phyloP scores from a whole-genome alignment of 1,140 invertebrate genomes.

The Brachystomella parvula region DNA sequence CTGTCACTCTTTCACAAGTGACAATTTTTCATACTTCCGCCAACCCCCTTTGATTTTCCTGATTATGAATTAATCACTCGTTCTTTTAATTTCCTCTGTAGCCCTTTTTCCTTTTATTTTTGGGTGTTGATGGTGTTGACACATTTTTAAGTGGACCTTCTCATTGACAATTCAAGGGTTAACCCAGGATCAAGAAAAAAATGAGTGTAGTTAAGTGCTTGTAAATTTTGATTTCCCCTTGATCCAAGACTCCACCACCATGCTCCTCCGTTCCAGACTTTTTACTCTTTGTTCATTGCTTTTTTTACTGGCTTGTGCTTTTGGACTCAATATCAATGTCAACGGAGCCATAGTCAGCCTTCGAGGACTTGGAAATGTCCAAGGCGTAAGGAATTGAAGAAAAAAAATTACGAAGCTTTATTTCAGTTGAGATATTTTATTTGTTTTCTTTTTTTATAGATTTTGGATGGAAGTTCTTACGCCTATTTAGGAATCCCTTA shows the following conservation, averaged over 20 bases:
- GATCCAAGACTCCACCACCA: no score
- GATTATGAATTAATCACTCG: constrained; percentile 8
- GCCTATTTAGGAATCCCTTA: constrained; percentile 36
- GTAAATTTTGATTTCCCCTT: no score
- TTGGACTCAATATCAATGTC: constrained; percentile 2
- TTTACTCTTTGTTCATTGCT: background rate
- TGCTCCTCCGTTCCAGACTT: background rate
- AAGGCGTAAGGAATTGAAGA: constrained; percentile 36
- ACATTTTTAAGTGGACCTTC: no score
- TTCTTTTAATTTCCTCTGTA: background rate
- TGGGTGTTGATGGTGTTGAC: no score
- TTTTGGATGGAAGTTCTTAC: constrained; percentile 19
- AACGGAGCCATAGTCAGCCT: constrained; percentile 28
- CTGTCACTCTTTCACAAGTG: no score
- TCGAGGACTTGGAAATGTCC: constrained; percentile 34
- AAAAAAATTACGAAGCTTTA: no score
- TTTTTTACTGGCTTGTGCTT: background rate
- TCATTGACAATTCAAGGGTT: no score
- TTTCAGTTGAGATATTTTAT: constrained; percentile 4
- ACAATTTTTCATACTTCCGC: no score
- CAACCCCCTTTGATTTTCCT: background rate
- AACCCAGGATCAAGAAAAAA: no score
- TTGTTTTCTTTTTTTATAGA: background rate
- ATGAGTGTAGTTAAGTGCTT: no score
- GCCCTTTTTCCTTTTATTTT: background rate